Base-by-base conservation (phyloP, 2,888 invertebrate genomes). In the Pimpla rufipes region DNA sequence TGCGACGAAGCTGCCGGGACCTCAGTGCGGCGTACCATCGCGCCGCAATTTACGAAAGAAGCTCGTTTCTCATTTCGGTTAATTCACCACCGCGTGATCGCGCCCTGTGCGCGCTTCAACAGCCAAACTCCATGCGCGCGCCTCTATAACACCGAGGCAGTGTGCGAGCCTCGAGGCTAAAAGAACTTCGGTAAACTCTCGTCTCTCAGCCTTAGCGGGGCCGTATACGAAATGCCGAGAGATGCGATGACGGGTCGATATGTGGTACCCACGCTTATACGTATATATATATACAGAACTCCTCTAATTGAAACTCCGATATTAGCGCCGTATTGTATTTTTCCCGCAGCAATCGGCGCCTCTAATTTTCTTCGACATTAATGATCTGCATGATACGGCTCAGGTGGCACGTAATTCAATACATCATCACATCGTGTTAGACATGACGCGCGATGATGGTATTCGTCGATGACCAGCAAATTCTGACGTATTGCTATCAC, bases 41-140 rank as follows among this genome's bases (percentile, higher is more conserved):
- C 87, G 81, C 83, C 87, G 88, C 90, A 90, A 91, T 91, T 90
- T 90, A 90, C 88, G 88, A 90, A 91, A 90, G 90, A 91, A 90
- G 87, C 89, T 90, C 90, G 87, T 90, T 87, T 88, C 87, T 90
- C 90, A 90, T 91, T 90, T 90, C 88, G 84, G 88, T 90, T 88
- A 89, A 89, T 89, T 89, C 87, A 83, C 71, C 82, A 66, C 75
- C 85, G 76, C 79, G 85, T 79, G 80, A 84, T 85, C 84, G 79
- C 59, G 47, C 68, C 59, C 67, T 73, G 71, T 59, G 73, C 47
- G 64, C 71, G 64, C 50, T 62, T 42, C 59, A 35, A 45, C 59
- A 59, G 71, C 71, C 71, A 42, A 73, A 6, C 18, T 47, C 45
- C 21, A 37, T 29, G 37, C 45, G 29, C 57, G 29, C 45, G 13